Base-by-base conservation (phyloP, 2,113 vertebrate species). In the Alexandromys fortis region DNA sequence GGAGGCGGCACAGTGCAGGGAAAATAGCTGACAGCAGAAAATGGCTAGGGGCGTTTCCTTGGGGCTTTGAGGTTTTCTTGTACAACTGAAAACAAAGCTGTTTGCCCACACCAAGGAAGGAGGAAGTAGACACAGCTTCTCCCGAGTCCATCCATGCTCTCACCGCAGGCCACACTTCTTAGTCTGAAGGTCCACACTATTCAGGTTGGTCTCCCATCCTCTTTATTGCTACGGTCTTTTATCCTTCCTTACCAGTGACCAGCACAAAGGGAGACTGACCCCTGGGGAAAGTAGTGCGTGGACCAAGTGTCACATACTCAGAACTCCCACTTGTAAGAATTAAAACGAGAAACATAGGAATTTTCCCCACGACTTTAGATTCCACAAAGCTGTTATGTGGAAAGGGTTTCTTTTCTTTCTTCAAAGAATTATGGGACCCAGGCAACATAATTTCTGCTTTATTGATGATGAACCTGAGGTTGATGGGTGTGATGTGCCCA, bases 371-470 rank as follows among this genome's bases (percentile, higher is more conserved):
- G 42, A 52, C 55, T 94, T 52, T 75, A 52, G 86, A 93, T 92
- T 89, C 93, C 63, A 63, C 83, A 78, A 92, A 95, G 75, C 16
- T 52, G 26, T 82, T 95, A 65, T 35, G 49, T 89, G 47, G 72
- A 89, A 92, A 35, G 72, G 73, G 10, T 85, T 95, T 93, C 55
- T 70, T 92, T 86, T 65, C 77, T 94, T 94, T 89, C 38, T 94
- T 67, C 49, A 68, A 92, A 82, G 86, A 94, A 61, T 81, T 85
- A 49, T 78, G 16, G 58, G 65, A 82, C 68, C 68, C 0, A 9
- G 49, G 30, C 67, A 21, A 42, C 17, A 87, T 87, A 83, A 79
- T 91, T 88, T 94, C 35, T 35, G 67, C n/a, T 73, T 72, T 89
- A 86, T 2, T 35, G 55, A 47, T 45, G 45, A 86, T 81, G 55